Conservation (phyloP, 2,888 invertebrate species). For the Melanostoma mellinum region DNA sequence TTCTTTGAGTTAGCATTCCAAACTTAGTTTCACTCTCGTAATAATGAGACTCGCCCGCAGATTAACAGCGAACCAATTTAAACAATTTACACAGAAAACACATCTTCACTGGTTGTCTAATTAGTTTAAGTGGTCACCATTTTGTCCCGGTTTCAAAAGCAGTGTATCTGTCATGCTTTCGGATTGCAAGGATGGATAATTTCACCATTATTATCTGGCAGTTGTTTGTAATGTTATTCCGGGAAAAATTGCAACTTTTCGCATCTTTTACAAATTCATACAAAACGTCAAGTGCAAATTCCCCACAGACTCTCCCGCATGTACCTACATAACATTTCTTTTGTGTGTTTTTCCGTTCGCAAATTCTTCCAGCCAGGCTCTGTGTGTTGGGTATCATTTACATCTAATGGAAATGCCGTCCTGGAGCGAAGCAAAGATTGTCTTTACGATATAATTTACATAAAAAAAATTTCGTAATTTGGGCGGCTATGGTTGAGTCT, state of each 20-base stretch:
- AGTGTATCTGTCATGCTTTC: slow-evolving; percentile 45
- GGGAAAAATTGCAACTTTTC: slow-evolving; percentile 33
- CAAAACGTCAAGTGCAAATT: slow-evolving; percentile 18
- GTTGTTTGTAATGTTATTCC: slow-evolving; percentile 37
- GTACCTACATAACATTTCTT: neutral
- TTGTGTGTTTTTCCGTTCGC: slow-evolving; percentile 2
- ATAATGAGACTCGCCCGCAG: slow-evolving; percentile 58
- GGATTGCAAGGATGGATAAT: slow-evolving; percentile 50
- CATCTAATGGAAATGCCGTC: slow-evolving; percentile 46
- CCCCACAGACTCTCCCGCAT: slow-evolving; percentile 1
- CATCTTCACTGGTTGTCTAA: slow-evolving; percentile 53
- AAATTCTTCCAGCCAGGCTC: neutral
- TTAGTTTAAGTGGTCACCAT: slow-evolving; percentile 66
- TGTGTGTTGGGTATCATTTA: slow-evolving; percentile 40
- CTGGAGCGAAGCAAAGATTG: slow-evolving; percentile 11
- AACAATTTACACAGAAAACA: slow-evolving; percentile 29
- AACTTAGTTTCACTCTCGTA: slow-evolving; percentile 50
- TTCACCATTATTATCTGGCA: slow-evolving; percentile 47
- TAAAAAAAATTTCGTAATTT: slow-evolving; percentile 66
- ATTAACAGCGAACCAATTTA: slow-evolving; percentile 48
- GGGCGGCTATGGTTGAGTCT: slow-evolving; percentile 46
- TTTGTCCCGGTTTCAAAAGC: slow-evolving; percentile 15
- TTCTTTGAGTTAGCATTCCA: slow-evolving; percentile 43
- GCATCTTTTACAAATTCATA: slow-evolving; percentile 27
- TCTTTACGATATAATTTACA: slow-evolving; percentile 60